These are phyloP conservation scores for Pelmatolapia mariae DNA, from an alignment of 2,113 vertebrate species.

Conservation along the genomic window DNA sequence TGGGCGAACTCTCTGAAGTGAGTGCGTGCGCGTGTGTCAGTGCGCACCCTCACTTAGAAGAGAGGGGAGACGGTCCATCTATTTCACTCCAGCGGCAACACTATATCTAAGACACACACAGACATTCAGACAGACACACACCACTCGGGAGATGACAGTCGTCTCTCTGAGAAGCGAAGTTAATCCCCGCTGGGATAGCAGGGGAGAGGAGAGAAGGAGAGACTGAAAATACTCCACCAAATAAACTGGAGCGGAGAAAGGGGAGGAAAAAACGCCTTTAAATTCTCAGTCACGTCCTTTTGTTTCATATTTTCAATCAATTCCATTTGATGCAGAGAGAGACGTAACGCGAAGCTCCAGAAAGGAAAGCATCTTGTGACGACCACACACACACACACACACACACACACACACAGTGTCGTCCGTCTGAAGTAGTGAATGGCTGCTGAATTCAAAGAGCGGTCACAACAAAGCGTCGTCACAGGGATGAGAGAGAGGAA, in stretches of 20 bases:
- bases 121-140: neutral
- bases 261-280: neutral
- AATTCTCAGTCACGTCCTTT: neutral
- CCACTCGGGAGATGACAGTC: constrained; percentile 6
- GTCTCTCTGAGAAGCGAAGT: constrained; percentile 9
- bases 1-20: constrained; percentile 16
- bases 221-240: neutral
- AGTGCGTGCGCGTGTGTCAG: neutral
- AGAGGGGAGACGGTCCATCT: constrained; percentile 28
- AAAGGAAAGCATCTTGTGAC: neutral
- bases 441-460: neutral
- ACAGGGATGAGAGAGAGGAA: neutral
- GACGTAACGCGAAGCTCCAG: neutral
- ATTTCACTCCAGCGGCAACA: constrained; percentile 3
- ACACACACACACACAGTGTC: neutral
- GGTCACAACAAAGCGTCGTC: neutral
- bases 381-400: neutral
- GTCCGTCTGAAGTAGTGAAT: neutral
- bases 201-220: neutral
- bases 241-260: neutral
- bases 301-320: neutral
- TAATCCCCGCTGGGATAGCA: constrained; percentile 17
- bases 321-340: neutral
- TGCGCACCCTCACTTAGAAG: constrained; percentile 3
- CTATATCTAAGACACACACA: neutral